These are phyloP conservation scores for Tribolium castaneum DNA, from an alignment of 1,140 invertebrate species.

Conservation along the genomic window DNA sequence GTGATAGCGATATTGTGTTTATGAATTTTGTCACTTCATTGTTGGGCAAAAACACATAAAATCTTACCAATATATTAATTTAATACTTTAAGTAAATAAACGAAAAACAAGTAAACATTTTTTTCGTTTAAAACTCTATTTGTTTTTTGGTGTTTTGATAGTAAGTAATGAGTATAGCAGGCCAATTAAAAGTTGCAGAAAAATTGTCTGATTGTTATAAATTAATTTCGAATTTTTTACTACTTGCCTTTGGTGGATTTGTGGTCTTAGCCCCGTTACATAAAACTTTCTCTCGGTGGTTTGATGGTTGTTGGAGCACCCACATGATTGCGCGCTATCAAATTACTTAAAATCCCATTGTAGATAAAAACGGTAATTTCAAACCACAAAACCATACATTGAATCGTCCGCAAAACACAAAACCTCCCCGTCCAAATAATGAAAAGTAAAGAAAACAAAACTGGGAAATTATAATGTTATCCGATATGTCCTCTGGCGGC, in stretches of 20 bases:
- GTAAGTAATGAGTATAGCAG: no score
- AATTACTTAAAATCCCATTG: slow-evolving; percentile 32
- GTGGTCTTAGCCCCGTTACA: not conserved
- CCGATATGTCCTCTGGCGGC: slow-evolving; percentile 37
- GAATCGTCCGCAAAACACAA: slow-evolving; percentile 25
- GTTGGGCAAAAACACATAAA: no score
- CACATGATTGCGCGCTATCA: slow-evolving; percentile 11
- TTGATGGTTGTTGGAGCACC: not conserved
- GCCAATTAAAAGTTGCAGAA: no score
- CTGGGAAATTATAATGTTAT: slow-evolving; percentile 47
- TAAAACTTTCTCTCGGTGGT: not conserved
- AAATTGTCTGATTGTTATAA: no score
- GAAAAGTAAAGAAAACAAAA: slow-evolving; percentile 32
- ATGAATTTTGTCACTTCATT: no score
- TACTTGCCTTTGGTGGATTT: not conserved
- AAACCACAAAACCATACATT: slow-evolving; percentile 39
- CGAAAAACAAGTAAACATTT: no score
- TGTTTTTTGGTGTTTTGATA: no score
- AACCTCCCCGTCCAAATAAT: slow-evolving; percentile 23
- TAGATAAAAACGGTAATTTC: slow-evolving; percentile 36
- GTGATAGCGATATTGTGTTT: no score
- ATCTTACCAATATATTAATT: no score
- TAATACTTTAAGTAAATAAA: no score
- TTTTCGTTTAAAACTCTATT: no score
- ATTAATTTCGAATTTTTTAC: not conserved